Percentiles rank a stretch among this genome's conserved stretches.
These are phyloP conservation scores for Lepus timidus DNA, from an alignment of 2,113 vertebrate species.

Conservation along the genomic window DNA sequence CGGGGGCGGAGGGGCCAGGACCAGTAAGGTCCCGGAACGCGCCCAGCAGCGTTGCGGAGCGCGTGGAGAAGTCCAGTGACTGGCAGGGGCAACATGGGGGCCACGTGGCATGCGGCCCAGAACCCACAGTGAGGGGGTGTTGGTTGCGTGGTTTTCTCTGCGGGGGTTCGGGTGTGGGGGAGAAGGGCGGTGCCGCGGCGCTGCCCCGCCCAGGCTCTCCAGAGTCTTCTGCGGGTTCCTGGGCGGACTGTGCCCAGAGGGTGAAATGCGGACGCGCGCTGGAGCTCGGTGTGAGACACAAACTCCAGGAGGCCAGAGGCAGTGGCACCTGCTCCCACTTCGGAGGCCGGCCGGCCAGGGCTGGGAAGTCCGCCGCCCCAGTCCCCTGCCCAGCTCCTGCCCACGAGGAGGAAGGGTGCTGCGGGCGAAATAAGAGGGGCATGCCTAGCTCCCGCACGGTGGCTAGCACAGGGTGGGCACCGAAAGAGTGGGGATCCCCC, in stretches of 20 bases:
- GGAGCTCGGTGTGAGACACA: not conserved
- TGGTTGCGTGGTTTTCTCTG: not conserved
- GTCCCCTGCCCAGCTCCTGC: fast-evolving
- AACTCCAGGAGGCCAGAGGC: not conserved
- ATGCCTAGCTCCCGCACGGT: not conserved
- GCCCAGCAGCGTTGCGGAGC: not conserved
- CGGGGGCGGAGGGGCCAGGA: fast-evolving
- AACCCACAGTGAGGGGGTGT: too few species aligned
- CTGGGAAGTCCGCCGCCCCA: not conserved
- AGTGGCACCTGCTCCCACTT: not conserved
- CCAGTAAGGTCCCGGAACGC: not conserved
- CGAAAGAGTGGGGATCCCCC: not conserved
- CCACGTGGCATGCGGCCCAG: not conserved
- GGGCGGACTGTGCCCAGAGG: not conserved
- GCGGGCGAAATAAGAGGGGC: not conserved
- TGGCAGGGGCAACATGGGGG: not conserved
- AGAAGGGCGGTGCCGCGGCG: too few species aligned
- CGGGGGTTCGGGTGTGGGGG: too few species aligned
- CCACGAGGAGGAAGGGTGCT: not conserved
- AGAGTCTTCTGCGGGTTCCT: not conserved
- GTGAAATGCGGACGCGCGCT: not conserved
- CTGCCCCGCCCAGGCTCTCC: too few species aligned
- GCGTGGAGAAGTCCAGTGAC: not conserved
- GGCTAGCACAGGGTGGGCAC: not conserved
- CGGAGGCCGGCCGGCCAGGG: too few species aligned